Evolutionary conservation across 2,113 vertebrate species (phyloP).

Genomic region (Zosterops japonicus): DNA sequence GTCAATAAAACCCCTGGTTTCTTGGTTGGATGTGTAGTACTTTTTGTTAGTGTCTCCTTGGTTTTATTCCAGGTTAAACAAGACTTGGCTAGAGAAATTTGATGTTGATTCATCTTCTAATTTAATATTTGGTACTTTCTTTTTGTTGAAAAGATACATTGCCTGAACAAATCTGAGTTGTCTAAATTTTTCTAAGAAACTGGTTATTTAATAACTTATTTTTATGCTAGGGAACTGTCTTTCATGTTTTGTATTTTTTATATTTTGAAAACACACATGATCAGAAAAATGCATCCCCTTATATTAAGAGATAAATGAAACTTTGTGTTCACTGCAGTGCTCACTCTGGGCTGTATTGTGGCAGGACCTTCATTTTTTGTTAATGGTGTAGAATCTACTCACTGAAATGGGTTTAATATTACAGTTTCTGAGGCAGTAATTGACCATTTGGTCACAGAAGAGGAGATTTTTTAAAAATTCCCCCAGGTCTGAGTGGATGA

Average conservation of each 20-base stretch:
- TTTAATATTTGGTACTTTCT: neutral
- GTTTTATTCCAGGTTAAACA: neutral
- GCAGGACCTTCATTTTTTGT: neutral
- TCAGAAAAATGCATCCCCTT: neutral
- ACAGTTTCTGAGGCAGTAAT: neutral
- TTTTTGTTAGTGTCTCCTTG: neutral
- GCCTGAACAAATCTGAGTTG: neutral
- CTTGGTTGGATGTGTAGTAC: neutral
- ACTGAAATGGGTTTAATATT: neutral
- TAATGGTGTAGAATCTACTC: neutral
- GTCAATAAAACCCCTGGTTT: neutral
- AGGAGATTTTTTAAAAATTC: neutral
- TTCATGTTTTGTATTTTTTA: neutral
- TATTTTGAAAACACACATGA: neutral
- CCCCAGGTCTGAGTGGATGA: neutral
- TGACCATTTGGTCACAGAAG: neutral
- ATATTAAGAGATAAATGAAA: rapidly evolving
- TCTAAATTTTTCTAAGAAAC: neutral
- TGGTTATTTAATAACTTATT: neutral
- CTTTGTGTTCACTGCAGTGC: neutral
- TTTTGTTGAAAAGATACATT: neutral
- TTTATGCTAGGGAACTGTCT: neutral
- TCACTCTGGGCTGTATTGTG: neutral
- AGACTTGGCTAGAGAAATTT: neutral
- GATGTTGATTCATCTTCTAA: neutral